Evolutionary conservation across 1,140 invertebrate species (phyloP).

Genomic region (Metaphire vulgaris): DNA sequence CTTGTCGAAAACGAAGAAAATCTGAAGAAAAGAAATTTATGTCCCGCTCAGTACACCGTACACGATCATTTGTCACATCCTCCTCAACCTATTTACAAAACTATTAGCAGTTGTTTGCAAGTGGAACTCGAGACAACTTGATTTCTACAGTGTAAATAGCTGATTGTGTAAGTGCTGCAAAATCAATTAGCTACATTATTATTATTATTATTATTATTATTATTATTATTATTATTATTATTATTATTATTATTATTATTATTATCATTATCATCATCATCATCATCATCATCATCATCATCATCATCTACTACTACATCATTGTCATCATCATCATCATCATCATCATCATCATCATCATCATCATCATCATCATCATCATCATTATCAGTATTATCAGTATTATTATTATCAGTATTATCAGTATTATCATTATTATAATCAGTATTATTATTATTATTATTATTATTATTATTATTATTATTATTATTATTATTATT

Average conservation of each 20-base stretch:
- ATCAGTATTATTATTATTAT: too few species aligned
- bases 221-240: background rate
- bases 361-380: slow-evolving; percentile 2
- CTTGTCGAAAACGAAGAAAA: background rate
- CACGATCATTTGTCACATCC: background rate
- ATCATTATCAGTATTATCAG: background rate
- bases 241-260: background rate
- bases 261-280: background rate
- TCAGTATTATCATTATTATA: background rate
- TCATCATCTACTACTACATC: background rate
- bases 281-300: slow-evolving; percentile 2
- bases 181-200: background rate
- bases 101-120: background rate
- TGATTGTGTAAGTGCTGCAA: too few species aligned
- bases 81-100: too few species aligned
- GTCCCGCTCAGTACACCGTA: background rate
- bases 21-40: too few species aligned
- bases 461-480: too few species aligned
- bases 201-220: background rate
- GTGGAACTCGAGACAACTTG: background rate
- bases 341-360: slow-evolving; percentile 1
- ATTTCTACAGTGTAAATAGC: too few species aligned
- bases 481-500: too few species aligned
- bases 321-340: background rate
- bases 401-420: background rate